Base-by-base conservation (phyloP, 2,888 invertebrate genomes). In the Adineta ricciae region DNA sequence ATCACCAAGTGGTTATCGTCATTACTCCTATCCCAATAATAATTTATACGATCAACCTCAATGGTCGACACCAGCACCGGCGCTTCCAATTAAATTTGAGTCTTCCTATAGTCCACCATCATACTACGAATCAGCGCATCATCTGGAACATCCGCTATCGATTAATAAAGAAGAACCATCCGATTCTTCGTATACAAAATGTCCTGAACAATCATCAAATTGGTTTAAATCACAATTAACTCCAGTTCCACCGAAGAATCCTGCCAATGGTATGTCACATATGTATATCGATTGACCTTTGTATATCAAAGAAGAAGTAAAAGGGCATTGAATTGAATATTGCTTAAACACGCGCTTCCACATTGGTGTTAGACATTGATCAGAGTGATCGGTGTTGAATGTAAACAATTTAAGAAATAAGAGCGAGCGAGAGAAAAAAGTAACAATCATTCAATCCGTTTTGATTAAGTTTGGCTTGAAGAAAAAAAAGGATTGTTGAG, bases 321-420 rank as follows among this genome's bases (percentile, higher is more conserved):
- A 64, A 64, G 64, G 64, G 64, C 64, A 64, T 32, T 36, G 64
- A 64, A 64, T 64, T 64, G 5, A 64, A 64, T 64, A 64, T 32
- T 32, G 32, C 64, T 36, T 64, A 64, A 64, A 64, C 64, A 64
- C 32, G 64, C 64, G 64, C 64, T 64, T 64, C 64, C 64, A 64
- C 64, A 64, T 64, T 64, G 64, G 64, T 64, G 64, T 64, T 64
- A 64, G 32, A 36, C 32, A 64, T 19, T 36, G 64, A 64, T 64
- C 64, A 64, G 32, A 64, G 64, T 64, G 64, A 27, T 64, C 64
- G 64, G 64, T 64, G 32, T 64, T 64, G 64, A 64, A 64, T 64
- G 64, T 64, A 64, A 64, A 64, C 64, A 64, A 64, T 64, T 64
- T 64, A 64, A 64, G 64, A 4, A 36, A 64, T 64, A 64, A 19